Evolutionary conservation across 1,140 invertebrate genomes (phyloP).

Genomic region (Prorops nasuta): DNA sequence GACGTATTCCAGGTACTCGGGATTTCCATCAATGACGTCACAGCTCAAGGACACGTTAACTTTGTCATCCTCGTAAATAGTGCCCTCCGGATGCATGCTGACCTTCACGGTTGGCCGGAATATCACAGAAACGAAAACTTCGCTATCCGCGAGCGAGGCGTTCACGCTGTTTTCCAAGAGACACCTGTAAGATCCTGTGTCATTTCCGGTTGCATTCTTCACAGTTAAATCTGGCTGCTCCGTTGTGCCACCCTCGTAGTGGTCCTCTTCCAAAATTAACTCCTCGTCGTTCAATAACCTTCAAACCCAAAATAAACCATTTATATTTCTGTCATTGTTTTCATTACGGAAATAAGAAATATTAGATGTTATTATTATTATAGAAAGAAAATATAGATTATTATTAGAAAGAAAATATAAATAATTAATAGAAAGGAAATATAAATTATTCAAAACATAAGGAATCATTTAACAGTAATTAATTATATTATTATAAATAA

Average conservation of each 20-base stretch:
- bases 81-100: slow-evolving; percentile 70
- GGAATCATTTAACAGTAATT: too few species aligned
- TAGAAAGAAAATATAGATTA: too few species aligned
- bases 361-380: too few species aligned
- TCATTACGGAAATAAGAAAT: too few species aligned
- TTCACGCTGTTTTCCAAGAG: slow-evolving; percentile 75
- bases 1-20: slow-evolving; percentile 64
- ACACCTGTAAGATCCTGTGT: slow-evolving; percentile 81
- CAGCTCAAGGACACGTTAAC: slow-evolving; percentile 81
- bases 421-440: too few species aligned
- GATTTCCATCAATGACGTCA: slow-evolving; percentile 71
- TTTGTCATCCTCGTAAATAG: slow-evolving; percentile 77
- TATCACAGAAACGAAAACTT: slow-evolving; percentile 71
- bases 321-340: too few species aligned
- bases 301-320: slow-evolving; percentile 27
- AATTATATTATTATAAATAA: too few species aligned
- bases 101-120: slow-evolving; percentile 77
- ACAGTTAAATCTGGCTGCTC: slow-evolving; percentile 75
- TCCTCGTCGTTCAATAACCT: slow-evolving; percentile 74
- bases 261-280: slow-evolving; percentile 64
- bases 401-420: too few species aligned
- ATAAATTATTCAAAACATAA: too few species aligned
- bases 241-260: slow-evolving; percentile 72
- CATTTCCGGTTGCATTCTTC: slow-evolving; percentile 70
- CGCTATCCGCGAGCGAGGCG: slow-evolving; percentile 66